phyloP scores from a whole-genome alignment of 2,113 vertebrate genomes.

The Brachyistius frenatus region DNA sequence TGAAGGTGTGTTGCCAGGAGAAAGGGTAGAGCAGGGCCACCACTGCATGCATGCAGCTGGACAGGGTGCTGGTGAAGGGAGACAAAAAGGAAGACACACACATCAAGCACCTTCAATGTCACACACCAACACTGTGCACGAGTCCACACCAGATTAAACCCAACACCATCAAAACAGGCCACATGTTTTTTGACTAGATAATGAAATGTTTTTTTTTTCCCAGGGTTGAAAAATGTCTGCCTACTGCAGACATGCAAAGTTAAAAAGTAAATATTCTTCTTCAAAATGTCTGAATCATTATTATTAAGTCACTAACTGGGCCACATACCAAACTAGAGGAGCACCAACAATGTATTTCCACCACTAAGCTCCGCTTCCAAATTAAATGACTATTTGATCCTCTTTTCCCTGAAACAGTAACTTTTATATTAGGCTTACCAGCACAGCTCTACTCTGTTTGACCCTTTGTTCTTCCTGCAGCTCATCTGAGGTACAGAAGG shows the following conservation, averaged over 20 bases:
- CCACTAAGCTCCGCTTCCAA: not conserved
- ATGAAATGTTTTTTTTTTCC: slow-evolving; percentile 6
- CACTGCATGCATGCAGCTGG: slow-evolving; percentile 97
- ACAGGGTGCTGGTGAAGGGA: slow-evolving; percentile 89
- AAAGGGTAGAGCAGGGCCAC: slow-evolving; percentile 99
- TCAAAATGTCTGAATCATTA: slow-evolving; percentile 15
- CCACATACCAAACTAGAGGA: slow-evolving; percentile 10
- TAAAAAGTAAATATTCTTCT: not conserved
- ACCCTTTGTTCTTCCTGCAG: slow-evolving; percentile 44
- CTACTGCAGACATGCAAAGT: slow-evolving; percentile 1
- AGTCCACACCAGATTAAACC: slow-evolving; percentile 22
- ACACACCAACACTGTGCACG: not conserved
- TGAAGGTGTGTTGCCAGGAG: slow-evolving; percentile 99
- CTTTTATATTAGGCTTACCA: slow-evolving; percentile 40
- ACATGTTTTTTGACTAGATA: slow-evolving; percentile 56
- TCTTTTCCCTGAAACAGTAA: slow-evolving; percentile 44
- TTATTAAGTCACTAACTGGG: slow-evolving; percentile 24
- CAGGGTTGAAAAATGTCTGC: slow-evolving; percentile 22
- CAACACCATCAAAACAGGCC: slow-evolving; percentile 48
- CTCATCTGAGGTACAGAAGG: slow-evolving; percentile 27
- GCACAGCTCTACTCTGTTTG: slow-evolving; percentile 30
- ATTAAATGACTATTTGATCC: slow-evolving; percentile 44
- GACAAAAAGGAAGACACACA: slow-evolving; percentile 28
- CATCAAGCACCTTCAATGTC: slow-evolving; percentile 42
- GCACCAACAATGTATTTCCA: slow-evolving; percentile 22